Percentiles rank a stretch among this genome's conserved stretches.
Conservation (phyloP, 2,113 vertebrate species). For the Cnemophilus loriae region DNA sequence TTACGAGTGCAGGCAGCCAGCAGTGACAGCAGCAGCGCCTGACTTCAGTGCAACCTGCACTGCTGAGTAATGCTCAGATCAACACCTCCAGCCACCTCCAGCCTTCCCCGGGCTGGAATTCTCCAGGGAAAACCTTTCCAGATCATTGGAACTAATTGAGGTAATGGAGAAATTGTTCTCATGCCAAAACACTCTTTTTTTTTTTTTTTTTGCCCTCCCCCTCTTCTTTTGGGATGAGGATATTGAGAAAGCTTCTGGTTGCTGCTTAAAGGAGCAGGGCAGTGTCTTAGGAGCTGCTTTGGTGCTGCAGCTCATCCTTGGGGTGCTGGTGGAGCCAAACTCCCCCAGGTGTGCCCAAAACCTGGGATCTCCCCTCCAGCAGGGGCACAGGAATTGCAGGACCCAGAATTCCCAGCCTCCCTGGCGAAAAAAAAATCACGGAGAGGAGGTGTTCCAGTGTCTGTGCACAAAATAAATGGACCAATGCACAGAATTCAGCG, state of each 20-base stretch:
- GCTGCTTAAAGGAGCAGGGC: not conserved
- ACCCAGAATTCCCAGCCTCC: slow-evolving; percentile 40
- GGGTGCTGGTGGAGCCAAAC: not conserved
- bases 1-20: slow-evolving; percentile 31
- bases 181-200: slow-evolving; percentile 67
- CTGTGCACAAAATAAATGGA: not conserved
- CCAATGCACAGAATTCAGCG: fast-evolving
- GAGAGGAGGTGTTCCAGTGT: not conserved
- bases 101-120: slow-evolving; percentile 55
- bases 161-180: slow-evolving; percentile 79
- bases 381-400: slow-evolving; percentile 40
- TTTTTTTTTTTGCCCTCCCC: not conserved
- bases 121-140: slow-evolving; percentile 78
- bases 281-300: not conserved
- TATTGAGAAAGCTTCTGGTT: slow-evolving; percentile 34
- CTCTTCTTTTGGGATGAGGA: slow-evolving; percentile 61
- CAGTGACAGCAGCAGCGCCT: slow-evolving; percentile 61
- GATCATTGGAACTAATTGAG: slow-evolving; percentile 78
- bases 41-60: slow-evolving; percentile 66
- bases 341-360: slow-evolving; percentile 7
- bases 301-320: not conserved
- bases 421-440: not conserved
- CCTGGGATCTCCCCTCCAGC: slow-evolving; percentile 8
- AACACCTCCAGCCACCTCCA: slow-evolving; percentile 70
- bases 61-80: slow-evolving; percentile 78